Evolutionary conservation across 2,888 invertebrate species (phyloP).

Genomic region (Saturnia japonica): DNA sequence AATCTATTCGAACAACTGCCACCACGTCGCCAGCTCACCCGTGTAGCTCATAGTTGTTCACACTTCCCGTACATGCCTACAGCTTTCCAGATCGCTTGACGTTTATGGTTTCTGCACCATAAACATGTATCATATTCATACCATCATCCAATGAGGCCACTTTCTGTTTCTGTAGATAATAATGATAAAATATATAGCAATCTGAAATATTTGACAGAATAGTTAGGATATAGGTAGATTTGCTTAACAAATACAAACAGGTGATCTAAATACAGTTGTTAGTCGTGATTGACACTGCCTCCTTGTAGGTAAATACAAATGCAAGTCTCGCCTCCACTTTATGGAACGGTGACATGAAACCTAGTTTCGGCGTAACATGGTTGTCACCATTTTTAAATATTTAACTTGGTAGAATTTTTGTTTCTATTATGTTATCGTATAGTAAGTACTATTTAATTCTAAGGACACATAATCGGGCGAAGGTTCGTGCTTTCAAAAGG

Average conservation of each 20-base stretch:
- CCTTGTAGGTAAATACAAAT: constrained; percentile 21
- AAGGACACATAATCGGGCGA: too few relatives aligned
- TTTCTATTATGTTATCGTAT: too few relatives aligned
- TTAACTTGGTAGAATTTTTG: too few relatives aligned
- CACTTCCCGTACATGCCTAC: too few relatives aligned
- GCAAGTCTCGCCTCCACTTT: constrained; percentile 28
- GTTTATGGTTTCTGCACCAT: too few relatives aligned
- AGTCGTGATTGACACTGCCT: constrained; percentile 30
- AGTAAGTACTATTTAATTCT: too few relatives aligned
- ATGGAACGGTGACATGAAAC: constrained; percentile 32
- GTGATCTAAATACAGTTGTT: constrained; percentile 6
- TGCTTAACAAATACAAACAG: not conserved
- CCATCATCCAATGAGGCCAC: not conserved
- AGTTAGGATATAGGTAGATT: not conserved
- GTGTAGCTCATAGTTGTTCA: too few relatives aligned
- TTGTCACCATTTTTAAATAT: constrained; percentile 18
- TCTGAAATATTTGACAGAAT: not conserved
- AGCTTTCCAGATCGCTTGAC: too few relatives aligned
- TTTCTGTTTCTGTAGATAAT: not conserved
- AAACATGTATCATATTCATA: too few relatives aligned
- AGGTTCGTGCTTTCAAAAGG: too few relatives aligned
- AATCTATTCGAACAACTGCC: too few relatives aligned
- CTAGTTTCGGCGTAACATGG: constrained; percentile 26
- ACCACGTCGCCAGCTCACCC: too few relatives aligned
- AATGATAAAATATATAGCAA: not conserved